A percentile compares a stretch with the other conserved stretches of the same genome.
Evolutionary conservation across 2,888 invertebrate genomes (phyloP).

Genomic region (Brassicogethes aeneus): DNA sequence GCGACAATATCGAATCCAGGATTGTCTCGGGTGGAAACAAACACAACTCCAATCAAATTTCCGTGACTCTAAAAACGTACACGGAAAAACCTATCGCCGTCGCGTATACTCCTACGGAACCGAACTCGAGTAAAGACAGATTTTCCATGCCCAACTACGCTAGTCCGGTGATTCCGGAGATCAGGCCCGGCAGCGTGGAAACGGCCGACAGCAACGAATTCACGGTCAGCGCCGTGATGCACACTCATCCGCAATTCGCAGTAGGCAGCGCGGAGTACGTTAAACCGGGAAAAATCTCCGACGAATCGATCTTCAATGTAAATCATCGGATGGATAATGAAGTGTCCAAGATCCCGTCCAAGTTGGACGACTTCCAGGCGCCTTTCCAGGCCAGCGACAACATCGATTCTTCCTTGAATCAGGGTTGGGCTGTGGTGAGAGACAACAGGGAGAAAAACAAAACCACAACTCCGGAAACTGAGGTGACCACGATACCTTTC

Average conservation of each 20-base stretch:
- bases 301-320: conserved; percentile 10
- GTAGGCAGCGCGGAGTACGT: conserved; percentile 6
- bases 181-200: conserved; percentile 32
- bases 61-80: conserved; percentile 37
- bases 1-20: conserved; percentile 38
- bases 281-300: conserved; percentile 6
- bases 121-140: conserved; percentile 27
- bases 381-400: conserved; percentile 60
- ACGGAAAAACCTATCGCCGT: conserved; percentile 55
- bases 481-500: conserved; percentile 31
- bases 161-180: conserved; percentile 43
- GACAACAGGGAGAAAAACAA: conserved; percentile 28
- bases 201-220: conserved; percentile 28
- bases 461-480: conserved; percentile 21
- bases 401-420: conserved; percentile 47
- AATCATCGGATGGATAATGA: conserved; percentile 20
- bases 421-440: conserved; percentile 55
- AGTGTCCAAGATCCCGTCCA: conserved; percentile 11
- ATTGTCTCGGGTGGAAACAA: conserved; percentile 35
- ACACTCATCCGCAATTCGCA: conserved; percentile 31
- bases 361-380: conserved; percentile 51
- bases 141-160: conserved; percentile 44
- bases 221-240: conserved; percentile 40
- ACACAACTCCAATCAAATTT: conserved; percentile 28
- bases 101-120: conserved; percentile 51